A percentile compares a stretch with the other conserved stretches of the same genome.
Evolutionary conservation across 2,888 invertebrate genomes (phyloP).

Genomic region (Ophion slaviceki): DNA sequence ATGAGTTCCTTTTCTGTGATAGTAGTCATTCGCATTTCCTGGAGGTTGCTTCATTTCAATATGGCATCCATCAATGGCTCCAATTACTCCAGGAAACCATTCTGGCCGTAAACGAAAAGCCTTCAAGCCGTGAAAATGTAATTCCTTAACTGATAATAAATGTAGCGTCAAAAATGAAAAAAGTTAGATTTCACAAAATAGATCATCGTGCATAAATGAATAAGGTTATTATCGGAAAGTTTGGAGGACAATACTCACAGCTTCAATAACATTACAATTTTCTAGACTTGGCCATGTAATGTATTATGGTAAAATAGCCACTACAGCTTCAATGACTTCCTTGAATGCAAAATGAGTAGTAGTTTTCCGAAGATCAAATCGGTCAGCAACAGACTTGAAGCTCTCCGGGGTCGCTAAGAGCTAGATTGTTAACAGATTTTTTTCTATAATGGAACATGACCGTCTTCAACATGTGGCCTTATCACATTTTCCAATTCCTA

Average conservation of each 20-base stretch:
- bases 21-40: slow-evolving; percentile 43
- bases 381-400: slow-evolving; percentile 47
- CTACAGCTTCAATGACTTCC: slow-evolving; percentile 34
- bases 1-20: slow-evolving; percentile 42
- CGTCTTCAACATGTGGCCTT: slow-evolving; percentile 19
- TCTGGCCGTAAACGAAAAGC: slow-evolving; percentile 26
- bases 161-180: background rate
- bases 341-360: slow-evolving; percentile 31
- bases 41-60: slow-evolving; percentile 41
- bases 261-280: slow-evolving; percentile 42
- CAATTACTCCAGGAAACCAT: slow-evolving; percentile 50
- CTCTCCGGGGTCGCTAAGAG: slow-evolving; percentile 50
- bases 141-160: slow-evolving; percentile 18
- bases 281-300: slow-evolving; percentile 36
- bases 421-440: slow-evolving; percentile 36
- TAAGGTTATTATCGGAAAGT: slow-evolving; percentile 1
- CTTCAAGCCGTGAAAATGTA: slow-evolving; percentile 5
- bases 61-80: slow-evolving; percentile 57
- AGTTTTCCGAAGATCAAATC: slow-evolving; percentile 46
- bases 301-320: slow-evolving; percentile 5
- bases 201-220: background rate
- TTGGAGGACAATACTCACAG: slow-evolving; percentile 27
- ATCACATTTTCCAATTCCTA: slow-evolving; percentile 38
- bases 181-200: background rate
- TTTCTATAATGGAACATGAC: slow-evolving; percentile 21